Conservation (phyloP, 2,797 vertebrate genomes). For the Intellagama lesueurii region DNA sequence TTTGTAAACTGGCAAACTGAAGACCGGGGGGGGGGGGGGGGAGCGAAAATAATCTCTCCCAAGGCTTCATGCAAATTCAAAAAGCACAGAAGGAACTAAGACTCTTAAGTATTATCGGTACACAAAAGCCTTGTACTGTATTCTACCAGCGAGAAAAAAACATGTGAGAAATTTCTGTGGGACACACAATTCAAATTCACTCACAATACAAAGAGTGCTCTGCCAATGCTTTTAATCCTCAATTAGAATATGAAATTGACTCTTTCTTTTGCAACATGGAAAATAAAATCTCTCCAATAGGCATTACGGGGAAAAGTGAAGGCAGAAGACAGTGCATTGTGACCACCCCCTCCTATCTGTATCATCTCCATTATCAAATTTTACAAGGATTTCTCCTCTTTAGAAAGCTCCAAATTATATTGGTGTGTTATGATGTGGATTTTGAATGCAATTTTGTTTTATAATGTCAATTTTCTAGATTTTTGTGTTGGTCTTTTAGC, state of each 20-base stretch:
- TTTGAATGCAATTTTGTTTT: constrained; percentile 4
- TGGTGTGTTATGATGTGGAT: not conserved
- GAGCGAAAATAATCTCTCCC: not conserved
- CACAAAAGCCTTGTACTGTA: not conserved
- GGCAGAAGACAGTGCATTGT: not conserved
- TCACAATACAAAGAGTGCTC: not conserved
- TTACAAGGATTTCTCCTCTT: not conserved
- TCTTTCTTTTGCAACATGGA: not conserved
- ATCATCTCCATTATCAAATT: not conserved
- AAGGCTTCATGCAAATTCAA: not conserved
- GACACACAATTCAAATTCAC: not conserved
- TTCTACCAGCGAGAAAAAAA: not conserved
- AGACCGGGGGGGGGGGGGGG: not conserved
- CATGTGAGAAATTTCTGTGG: not conserved
- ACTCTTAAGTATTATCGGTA: not conserved
- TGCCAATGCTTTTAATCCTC: not conserved
- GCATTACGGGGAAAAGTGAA: not conserved
- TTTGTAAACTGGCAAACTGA: not conserved
- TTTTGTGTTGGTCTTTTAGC: not conserved
- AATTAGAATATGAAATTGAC: not conserved
- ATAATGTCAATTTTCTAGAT: not conserved
- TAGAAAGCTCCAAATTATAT: not conserved
- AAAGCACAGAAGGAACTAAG: not conserved
- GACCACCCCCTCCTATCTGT: not conserved
- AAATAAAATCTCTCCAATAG: not conserved